Base-by-base conservation (phyloP, 2,888 invertebrate species). In the Allacma fusca region DNA sequence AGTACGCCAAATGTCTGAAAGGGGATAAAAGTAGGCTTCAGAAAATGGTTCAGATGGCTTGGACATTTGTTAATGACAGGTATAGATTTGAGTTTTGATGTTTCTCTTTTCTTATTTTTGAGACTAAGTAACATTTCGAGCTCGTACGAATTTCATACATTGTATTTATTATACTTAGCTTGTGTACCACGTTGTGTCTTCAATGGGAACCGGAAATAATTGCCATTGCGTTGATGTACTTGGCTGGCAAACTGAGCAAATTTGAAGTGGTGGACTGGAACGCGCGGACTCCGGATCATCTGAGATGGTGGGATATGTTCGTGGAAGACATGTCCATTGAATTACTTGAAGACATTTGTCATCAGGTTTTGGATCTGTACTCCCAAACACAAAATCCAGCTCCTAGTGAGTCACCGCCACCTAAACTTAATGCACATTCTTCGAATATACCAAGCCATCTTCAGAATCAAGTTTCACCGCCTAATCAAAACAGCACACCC, bases 141-240 rank as follows among this genome's bases (percentile, higher is more conserved):
- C 34, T 74, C 5, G 1, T 75, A 44, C 50, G 44, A 34, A 57
- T 73, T 24, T 26, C 24, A 12, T 40, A 64, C 9, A 64, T n/a
- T 29, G 40, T 1, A 62, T 29, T 79, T 72, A 73, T 65, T 80
- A 83, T 75, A 80, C 83, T 24, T 85, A 94, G 96, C 88, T 90
- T 98, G 82, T 97, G 97, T 86, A 99, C 99, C 2, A 98, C 97
- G 0, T 89, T 99, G 68, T 95, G 95, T 83, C 89, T 99, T 69
- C 97, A 98, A 88, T 99, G 98, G 97, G 98, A 99, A 87, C 98
- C 99, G 0, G 98, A 99, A 88, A 96, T 99, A 64, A 94, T 96
- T 82, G 98, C 98, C 0, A 97, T 98, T 9, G 97, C 98, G 0
- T 89, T 99, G 16, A 96, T 99, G 91, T 97, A 98, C 87, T 89